Conservation (phyloP, 2,888 invertebrate species). For the Smittia aterrima region DNA sequence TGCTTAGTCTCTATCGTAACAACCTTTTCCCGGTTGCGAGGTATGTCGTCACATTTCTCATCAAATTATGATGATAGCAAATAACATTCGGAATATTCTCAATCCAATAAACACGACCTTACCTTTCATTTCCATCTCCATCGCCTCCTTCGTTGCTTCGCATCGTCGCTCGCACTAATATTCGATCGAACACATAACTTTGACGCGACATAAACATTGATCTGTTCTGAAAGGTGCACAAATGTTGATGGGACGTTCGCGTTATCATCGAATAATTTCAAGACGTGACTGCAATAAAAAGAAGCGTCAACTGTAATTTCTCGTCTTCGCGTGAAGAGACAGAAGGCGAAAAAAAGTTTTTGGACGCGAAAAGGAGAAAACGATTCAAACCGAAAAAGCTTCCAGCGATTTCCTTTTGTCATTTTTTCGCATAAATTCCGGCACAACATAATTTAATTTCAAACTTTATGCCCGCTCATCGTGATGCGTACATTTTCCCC, state of each 20-base stretch:
- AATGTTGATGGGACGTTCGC: background rate
- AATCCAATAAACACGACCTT: background rate
- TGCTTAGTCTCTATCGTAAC: too few species aligned
- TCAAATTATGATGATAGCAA: slow-evolving; percentile 28
- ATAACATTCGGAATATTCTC: background rate
- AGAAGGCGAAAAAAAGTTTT: background rate
- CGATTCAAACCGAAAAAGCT: background rate
- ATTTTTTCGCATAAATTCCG: slow-evolving; percentile 13
- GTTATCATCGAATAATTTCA: slow-evolving; percentile 28
- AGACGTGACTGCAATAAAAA: slow-evolving; percentile 34
- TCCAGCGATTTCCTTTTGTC: slow-evolving; percentile 5
- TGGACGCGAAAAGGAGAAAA: background rate
- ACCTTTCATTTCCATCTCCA: background rate
- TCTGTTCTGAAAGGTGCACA: slow-evolving; percentile 20
- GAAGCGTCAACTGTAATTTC: too few species aligned
- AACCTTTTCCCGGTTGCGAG: too few species aligned
- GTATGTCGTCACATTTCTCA: background rate
- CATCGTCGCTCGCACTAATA: background rate
- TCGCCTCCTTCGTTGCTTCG: background rate
- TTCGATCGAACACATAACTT: background rate
- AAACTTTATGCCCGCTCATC: slow-evolving; percentile 27
- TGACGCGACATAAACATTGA: background rate
- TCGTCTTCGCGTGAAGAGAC: background rate
- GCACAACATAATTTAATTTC: slow-evolving; percentile 27
- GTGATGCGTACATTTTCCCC: slow-evolving; percentile 11